phyloP scores from a whole-genome alignment of 2,888 invertebrate species.

The Crepidodera aurea region DNA sequence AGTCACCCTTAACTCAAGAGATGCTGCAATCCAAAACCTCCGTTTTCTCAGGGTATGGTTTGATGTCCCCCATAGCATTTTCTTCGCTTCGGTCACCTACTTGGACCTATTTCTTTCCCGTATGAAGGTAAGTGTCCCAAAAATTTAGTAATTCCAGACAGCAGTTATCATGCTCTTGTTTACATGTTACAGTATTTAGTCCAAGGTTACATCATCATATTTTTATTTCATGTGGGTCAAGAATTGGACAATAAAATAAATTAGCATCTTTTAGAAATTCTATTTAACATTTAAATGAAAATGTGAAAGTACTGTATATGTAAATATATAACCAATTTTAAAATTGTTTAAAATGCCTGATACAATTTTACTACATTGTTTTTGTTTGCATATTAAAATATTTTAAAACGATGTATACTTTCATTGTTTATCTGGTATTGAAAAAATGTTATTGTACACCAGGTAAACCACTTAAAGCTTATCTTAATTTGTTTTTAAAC shows the following conservation, averaged over 20 bases:
- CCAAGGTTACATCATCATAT: constrained; percentile 13
- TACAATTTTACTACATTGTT: no score
- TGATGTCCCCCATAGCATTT: constrained; percentile 80
- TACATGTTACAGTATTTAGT: not conserved
- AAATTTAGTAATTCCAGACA: not conserved
- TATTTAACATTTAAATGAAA: no score
- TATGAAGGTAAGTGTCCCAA: constrained; percentile 71
- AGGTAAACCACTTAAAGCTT: not conserved
- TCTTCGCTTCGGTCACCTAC: constrained; percentile 79
- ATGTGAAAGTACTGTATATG: no score
- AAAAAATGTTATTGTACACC: not conserved
- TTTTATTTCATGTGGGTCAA: not conserved
- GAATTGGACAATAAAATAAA: not conserved
- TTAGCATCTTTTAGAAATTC: not conserved
- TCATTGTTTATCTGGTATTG: no score
- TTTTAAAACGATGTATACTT: not conserved
- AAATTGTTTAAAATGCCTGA: no score
- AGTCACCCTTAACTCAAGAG: constrained; percentile 78
- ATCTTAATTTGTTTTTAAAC: not conserved
- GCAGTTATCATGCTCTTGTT: not conserved
- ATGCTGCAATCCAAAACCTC: constrained; percentile 82
- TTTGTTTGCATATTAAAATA: no score
- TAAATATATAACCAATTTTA: no score
- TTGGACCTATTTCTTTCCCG: constrained; percentile 79
- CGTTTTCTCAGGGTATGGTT: constrained; percentile 87